These are phyloP conservation scores for Equus przewalskii DNA, from an alignment of 2,113 vertebrate species.

Conservation along the genomic window DNA sequence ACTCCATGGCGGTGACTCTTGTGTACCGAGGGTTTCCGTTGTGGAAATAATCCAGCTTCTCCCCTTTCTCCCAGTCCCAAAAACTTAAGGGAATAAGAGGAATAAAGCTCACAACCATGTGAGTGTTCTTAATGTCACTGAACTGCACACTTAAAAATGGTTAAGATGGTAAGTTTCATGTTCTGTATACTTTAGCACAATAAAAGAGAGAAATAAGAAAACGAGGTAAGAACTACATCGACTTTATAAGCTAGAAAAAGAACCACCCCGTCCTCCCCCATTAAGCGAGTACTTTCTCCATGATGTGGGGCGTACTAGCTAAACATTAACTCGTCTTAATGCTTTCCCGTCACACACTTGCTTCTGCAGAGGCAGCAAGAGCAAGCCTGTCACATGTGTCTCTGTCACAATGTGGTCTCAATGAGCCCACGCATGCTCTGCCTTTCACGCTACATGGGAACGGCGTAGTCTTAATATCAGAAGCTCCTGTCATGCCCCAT, in stretches of 20 bases:
- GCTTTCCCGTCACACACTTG: accelerated
- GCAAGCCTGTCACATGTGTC: no score
- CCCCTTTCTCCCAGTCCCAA: conserved; percentile 99
- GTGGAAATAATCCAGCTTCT: conserved; percentile 98
- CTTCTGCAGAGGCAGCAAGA: background rate
- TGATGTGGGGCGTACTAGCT: accelerated
- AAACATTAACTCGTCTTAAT: background rate
- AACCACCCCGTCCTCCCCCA: background rate
- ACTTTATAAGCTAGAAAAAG: background rate
- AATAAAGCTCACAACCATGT: no score
- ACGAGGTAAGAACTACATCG: background rate
- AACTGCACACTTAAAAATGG: accelerated
- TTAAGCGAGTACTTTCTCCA: accelerated
- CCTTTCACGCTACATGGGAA: background rate
- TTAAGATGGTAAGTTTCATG: background rate
- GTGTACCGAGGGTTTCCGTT: conserved; percentile 98
- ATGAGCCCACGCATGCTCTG: background rate
- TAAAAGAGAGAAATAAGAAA: background rate
- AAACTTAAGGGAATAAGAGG: conserved; percentile 88
- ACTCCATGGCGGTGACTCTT: conserved; percentile 98
- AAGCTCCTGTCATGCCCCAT: background rate
- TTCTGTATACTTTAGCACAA: no score
- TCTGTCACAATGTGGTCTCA: background rate
- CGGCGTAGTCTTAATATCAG: background rate
- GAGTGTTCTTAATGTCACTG: accelerated